These are phyloP conservation scores for Terebella lapidaria DNA, from an alignment of 2,888 invertebrate genomes.

Conservation along the genomic window DNA sequence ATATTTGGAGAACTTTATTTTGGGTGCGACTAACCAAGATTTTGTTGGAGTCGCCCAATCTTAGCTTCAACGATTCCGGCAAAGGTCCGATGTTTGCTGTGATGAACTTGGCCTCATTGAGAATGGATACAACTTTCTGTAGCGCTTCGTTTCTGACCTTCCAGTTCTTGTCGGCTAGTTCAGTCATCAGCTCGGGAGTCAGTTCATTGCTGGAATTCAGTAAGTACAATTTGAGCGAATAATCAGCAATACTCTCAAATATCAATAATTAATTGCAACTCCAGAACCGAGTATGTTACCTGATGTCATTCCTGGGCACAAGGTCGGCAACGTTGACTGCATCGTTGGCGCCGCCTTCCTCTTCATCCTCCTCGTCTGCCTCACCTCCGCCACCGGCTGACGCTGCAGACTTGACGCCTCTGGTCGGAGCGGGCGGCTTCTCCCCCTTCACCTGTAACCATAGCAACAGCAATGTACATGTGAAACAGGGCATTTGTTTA, in stretches of 20 bases:
- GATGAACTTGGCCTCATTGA: slow-evolving; percentile 74
- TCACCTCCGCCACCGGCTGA: slow-evolving; percentile 48
- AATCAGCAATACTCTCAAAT: background rate
- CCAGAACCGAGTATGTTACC: slow-evolving; percentile 26
- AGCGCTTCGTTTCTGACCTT: slow-evolving; percentile 76
- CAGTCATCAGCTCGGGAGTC: slow-evolving; percentile 72
- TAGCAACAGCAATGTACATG: too few relatives aligned
- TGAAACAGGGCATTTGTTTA: background rate
- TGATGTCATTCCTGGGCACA: slow-evolving; percentile 74
- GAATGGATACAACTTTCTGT: slow-evolving; percentile 67
- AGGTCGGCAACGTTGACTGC: slow-evolving; percentile 63
- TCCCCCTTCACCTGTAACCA: slow-evolving; percentile 58
- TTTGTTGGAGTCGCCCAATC: slow-evolving; percentile 85
- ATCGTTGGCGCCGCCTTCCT: slow-evolving; percentile 29
- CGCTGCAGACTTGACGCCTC: slow-evolving; percentile 57
- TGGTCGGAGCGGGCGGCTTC: slow-evolving; percentile 68
- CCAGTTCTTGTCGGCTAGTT: slow-evolving; percentile 64
- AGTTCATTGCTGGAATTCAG: slow-evolving; percentile 65
- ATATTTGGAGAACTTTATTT: too few relatives aligned
- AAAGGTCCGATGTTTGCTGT: slow-evolving; percentile 79
- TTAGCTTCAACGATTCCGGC: slow-evolving; percentile 70
- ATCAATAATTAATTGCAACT: background rate
- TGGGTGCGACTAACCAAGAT: slow-evolving; percentile 62
- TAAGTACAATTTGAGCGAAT: too few relatives aligned
- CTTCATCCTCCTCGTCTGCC: slow-evolving; percentile 51